Base-by-base conservation (phyloP, 2,797 vertebrate species). In the Tenualosa ilisha region DNA sequence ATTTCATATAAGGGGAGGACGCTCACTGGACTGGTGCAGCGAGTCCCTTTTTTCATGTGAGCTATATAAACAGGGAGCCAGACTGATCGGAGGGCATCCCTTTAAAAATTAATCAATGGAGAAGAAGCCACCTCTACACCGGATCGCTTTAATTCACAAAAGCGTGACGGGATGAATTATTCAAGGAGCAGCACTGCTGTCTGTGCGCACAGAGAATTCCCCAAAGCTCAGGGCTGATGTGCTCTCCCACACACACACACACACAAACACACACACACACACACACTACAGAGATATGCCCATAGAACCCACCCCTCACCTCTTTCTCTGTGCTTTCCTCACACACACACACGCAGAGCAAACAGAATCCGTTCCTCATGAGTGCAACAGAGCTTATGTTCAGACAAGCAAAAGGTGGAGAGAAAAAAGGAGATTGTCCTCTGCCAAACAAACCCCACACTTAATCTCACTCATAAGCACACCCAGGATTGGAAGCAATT, bases 31-130 rank as follows among this genome's bases (percentile, higher is more conserved):
- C 85, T 46, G 56, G 85, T 91, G 82, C 85, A 68, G 83, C 61
- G 84, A 46, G 87, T 88, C 85, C 81, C 89, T 90, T 92, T 92
- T 82, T 82, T 43, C 51, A 85, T 85, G 89, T 81, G 88, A 88
- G 89, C 86, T 61, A 88, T 87, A 88, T 91, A 72, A 84, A 54
- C 43, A 54, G 53, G 75, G 90, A 91, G 91, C 90, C 92, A 91
- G 93, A 92, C 89, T 81, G 89, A 92, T 92, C 90, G 91, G 87
- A 84, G 81, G 83, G 86, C 86, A 86, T 84, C 89, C 88, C 89
- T 93, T 95, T 92, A 93, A 95, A 94, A 93, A 95, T 94, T 91
- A 91, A 93, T 91, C 89, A 92, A 93, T 85, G 85, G 90, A 89
- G 89, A 91, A 90, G 87, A 88, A 83, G 68, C 89, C 89, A 72